These are phyloP conservation scores for Thymelicus acteon DNA, from an alignment of 2,888 invertebrate species.

Conservation along the genomic window DNA sequence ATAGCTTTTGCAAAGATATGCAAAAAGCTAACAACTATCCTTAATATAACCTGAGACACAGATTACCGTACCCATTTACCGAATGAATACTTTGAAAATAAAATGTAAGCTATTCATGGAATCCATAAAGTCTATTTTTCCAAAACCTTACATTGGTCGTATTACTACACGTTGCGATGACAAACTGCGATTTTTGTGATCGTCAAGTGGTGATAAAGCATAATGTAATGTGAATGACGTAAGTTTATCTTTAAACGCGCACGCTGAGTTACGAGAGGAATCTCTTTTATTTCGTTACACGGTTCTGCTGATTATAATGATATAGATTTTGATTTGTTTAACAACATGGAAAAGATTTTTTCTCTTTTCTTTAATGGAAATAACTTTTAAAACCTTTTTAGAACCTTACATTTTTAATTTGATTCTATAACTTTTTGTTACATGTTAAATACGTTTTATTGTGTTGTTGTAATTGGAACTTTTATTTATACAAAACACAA, in stretches of 20 bases:
- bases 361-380: not conserved
- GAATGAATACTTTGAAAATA: not conserved
- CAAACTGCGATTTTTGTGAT: conserved; percentile 27
- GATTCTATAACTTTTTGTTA: not conserved
- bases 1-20: not conserved
- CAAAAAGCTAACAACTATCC: not conserved
- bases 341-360: not conserved
- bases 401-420: not conserved
- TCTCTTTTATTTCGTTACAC: conserved; percentile 16
- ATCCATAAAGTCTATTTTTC: conserved; percentile 9
- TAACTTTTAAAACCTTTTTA: not conserved
- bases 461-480: too few species aligned
- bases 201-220: conserved; percentile 24
- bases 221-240: conserved; percentile 37
- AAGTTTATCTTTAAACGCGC: conserved; percentile 38
- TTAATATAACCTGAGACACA: not conserved
- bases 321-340: not conserved
- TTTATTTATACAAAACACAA: too few species aligned
- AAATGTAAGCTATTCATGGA: not conserved
- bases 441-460: too few species aligned
- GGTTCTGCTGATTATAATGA: not conserved
- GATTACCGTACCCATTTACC: not conserved
- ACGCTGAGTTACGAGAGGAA: conserved; percentile 30
- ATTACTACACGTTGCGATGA: conserved; percentile 25
- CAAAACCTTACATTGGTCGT: conserved; percentile 13